Evolutionary conservation across 1,140 invertebrate species (phyloP), one percentile per base, ranked within the genome.

Genomic region (Scaptomyza montana): DNA sequence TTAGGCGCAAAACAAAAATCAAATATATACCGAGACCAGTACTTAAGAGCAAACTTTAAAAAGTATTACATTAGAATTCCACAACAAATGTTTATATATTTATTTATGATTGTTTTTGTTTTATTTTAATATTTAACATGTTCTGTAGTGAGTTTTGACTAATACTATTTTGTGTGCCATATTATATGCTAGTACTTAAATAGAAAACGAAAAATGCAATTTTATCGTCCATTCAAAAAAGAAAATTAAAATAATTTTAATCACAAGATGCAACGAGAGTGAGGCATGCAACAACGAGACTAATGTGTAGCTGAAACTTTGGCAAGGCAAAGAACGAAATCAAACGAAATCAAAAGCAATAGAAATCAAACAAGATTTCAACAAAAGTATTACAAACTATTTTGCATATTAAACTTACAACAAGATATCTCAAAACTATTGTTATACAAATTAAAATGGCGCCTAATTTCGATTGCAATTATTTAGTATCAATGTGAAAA

Each of bases 31-130:
- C 82, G 82, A 67, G 63, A 87, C 75, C 81, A 87, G 81, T 87
- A 86, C 82, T 86, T 80, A 87, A 81, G 80, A 60, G 25, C 30
- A 68, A 81, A 84, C 69, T 74, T 89, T 84, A 60, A 84, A 76
- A 89, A 89, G 84, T 89, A 89, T 89, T 89, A 89, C 71, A 89
- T 89, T 89, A 89, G 84, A 89, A 89, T 89, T 89, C 84, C 84
- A 89, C 69, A 41, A 59, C 51, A 55, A 65, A 41, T 16, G 53
- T 70, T 75, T 60, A 47, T 9, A 16, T 16, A 45, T 21, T 55
- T 55, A 39, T 39, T 39, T 36, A 36, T 45, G 16, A 1, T 33
- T 5, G 45, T 43, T 43, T 43, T 3, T n/a, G 39, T 49, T 57
- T 45, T 57, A 65, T 55, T 45, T 43, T 41, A 6, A 43, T 39